Evolutionary conservation across 2,888 invertebrate species (phyloP), one percentile per base, ranked within the genome.

Genomic region (Arenicola marina): DNA sequence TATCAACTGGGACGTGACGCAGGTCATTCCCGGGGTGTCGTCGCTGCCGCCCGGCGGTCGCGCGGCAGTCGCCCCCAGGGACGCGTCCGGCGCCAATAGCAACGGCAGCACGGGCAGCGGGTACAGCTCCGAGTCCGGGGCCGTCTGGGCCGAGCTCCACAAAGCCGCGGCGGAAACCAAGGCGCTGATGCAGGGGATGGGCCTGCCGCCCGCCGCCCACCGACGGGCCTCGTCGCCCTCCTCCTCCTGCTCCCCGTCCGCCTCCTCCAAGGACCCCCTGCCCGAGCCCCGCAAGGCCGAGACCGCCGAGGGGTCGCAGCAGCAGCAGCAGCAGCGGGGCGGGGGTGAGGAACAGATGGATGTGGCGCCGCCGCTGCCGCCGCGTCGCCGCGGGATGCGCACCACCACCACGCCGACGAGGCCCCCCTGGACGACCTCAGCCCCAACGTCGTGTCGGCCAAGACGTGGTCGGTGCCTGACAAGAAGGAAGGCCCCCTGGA

Each of bases 1-100:
- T 43, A 78, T 82, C 51, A 63, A 65, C 56, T 51, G 53, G 38
- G 62, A 65, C 55, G 48, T 48, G 26, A n/a, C 48, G 24, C 18
- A 11, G 11, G 48, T 11, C 26, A n/a, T 24, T n/a, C n/a, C n/a
- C 7, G 26, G 48, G 18, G 11, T 48, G 18, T n/a, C n/a, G n/a
- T n/a, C n/a, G n/a, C n/a, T n/a, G n/a, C n/a, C n/a, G n/a, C n/a
- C n/a, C n/a, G n/a, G n/a, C n/a, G n/a, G n/a, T n/a, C n/a, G n/a
- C n/a, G 18, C 48, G 11, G 15, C 48, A 21, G 48, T 48, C 7
- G 38, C 38, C 11, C 11, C 18, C 38, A 48, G 24, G n/a, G 18
- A 11, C 11, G 26, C 15, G 18, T 24, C n/a, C 11, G n/a, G 26
- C 7, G 24, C 24, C 18, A 7, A 7, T 7, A 48, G 24, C 26